phyloP scores from a whole-genome alignment of 2,797 vertebrate species.

The Sebastes goodei region DNA sequence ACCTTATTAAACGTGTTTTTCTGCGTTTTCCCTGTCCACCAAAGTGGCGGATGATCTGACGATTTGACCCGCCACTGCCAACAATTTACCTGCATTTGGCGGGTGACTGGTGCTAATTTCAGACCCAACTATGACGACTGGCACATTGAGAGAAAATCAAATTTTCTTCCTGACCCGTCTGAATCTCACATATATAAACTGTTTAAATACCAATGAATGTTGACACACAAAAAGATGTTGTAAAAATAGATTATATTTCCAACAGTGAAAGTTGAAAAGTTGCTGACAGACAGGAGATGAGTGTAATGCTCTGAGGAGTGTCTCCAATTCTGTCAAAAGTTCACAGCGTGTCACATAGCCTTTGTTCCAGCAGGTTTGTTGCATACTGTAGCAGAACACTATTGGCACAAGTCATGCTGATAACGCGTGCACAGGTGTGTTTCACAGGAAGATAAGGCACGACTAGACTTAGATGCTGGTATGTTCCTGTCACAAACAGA shows the following conservation, averaged over 20 bases:
- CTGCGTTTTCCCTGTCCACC: too few relatives aligned
- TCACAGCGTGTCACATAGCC: constrained; percentile 13
- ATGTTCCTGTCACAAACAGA: background rate
- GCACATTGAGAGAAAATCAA: background rate
- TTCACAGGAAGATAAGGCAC: constrained; percentile 7
- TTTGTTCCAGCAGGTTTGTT: background rate
- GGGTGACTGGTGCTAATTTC: too few relatives aligned
- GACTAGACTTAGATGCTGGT: background rate
- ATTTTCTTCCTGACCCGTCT: background rate
- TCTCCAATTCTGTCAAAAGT: constrained; percentile 1
- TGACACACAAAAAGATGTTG: background rate
- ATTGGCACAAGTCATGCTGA: background rate
- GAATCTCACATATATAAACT: background rate
- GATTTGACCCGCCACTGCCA: too few relatives aligned
- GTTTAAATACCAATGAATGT: background rate
- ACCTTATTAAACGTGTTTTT: too few relatives aligned
- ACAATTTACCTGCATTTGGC: too few relatives aligned
- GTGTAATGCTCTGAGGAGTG: constrained; percentile 2
- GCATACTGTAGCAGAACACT: background rate
- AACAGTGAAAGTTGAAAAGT: background rate
- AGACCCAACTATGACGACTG: too few relatives aligned
- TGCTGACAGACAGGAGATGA: constrained; percentile 4
- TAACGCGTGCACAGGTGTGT: constrained; percentile 6
- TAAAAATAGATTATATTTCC: background rate
- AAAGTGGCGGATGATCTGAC: too few relatives aligned